Conservation (phyloP, 2,113 vertebrate species). For the Barnardius zonarius region DNA sequence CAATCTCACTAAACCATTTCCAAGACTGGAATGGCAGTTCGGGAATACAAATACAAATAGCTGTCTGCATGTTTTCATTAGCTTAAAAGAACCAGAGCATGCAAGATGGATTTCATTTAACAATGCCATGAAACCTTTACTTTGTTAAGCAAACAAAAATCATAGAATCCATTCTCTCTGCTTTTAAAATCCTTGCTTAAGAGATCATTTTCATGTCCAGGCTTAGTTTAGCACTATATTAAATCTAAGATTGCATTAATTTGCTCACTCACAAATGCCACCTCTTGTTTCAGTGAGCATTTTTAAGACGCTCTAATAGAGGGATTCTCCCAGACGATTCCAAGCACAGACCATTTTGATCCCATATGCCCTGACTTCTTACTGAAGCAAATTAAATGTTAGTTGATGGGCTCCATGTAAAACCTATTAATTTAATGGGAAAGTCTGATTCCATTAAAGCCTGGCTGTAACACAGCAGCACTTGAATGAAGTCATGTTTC, state of each 20-base stretch:
- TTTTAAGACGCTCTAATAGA: not conserved
- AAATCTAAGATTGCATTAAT: not conserved
- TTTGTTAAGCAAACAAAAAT: not conserved
- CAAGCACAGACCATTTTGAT: not conserved
- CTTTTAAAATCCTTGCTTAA: not conserved
- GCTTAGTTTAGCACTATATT: not conserved
- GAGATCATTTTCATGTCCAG: not conserved
- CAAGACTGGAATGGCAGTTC: not conserved
- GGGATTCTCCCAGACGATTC: not conserved
- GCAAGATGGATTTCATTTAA: not conserved
- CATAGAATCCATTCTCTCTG: not conserved
- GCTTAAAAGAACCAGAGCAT: not conserved
- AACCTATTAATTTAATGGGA: conserved; percentile 71
- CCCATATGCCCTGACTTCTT: not conserved
- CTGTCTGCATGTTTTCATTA: not conserved
- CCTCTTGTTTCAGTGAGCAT: not conserved
- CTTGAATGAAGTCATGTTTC: not conserved
- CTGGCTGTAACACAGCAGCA: conserved; percentile 33
- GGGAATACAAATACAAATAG: not conserved
- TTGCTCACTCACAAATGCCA: not conserved
- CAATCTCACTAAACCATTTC: not conserved
- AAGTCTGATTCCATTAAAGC: conserved; percentile 69
- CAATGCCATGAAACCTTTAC: not conserved
- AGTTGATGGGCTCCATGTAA: conserved; percentile 64
- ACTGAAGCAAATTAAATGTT: conserved; percentile 72